A percentile compares a stretch with the other conserved stretches of the same genome.
These are phyloP conservation scores for Psophia crepitans DNA, from an alignment of 2,113 vertebrate species.

Conservation along the genomic window DNA sequence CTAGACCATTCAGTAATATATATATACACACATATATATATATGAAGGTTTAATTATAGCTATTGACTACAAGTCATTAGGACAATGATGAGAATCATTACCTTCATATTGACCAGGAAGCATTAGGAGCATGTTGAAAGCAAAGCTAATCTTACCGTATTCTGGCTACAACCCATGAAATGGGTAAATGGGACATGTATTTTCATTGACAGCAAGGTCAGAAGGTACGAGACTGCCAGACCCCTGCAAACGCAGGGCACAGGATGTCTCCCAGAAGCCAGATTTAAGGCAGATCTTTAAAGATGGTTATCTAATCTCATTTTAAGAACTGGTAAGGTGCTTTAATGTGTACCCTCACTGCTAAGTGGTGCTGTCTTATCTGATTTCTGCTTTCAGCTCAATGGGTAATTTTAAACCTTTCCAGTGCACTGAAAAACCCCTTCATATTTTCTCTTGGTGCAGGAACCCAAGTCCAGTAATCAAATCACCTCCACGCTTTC, in stretches of 20 bases:
- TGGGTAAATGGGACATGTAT: background rate
- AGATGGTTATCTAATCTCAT: background rate
- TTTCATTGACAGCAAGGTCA: background rate
- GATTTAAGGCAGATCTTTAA: background rate
- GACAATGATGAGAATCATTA: background rate
- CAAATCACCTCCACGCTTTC: background rate
- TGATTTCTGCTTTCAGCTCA: background rate
- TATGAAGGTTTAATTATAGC: background rate
- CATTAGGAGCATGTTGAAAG: background rate
- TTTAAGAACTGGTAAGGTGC: background rate
- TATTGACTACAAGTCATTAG: background rate
- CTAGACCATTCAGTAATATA: background rate
- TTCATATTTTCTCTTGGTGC: background rate
- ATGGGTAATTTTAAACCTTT: background rate
- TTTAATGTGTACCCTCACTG: background rate
- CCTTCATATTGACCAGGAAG: background rate
- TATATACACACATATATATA: background rate
- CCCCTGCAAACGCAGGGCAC: background rate
- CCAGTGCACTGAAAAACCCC: background rate
- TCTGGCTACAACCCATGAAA: background rate
- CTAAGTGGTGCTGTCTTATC: background rate
- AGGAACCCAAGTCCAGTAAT: background rate
- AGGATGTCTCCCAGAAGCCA: background rate
- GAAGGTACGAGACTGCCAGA: background rate
- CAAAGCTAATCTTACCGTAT: background rate